Conservation (phyloP, 2,113 vertebrate genomes). For the Proterorhinus semilunaris region DNA sequence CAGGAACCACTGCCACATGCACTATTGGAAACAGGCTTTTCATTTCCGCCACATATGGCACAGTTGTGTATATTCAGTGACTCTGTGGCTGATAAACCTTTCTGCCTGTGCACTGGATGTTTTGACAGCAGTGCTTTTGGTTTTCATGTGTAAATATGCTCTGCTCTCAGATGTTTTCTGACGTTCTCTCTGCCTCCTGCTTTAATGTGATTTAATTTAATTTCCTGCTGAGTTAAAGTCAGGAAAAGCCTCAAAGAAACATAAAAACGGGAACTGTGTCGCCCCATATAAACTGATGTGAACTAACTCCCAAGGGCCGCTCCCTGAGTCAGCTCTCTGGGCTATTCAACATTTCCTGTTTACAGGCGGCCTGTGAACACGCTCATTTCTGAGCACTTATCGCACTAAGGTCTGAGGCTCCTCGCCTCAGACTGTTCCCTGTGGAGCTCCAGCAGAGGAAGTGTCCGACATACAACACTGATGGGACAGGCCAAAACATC, state of each 20-base stretch:
- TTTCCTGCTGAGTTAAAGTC: not conserved
- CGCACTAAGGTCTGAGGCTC: slow-evolving; percentile 34
- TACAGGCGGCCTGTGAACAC: slow-evolving; percentile 53
- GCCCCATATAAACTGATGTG: slow-evolving; percentile 11
- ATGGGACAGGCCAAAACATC: not conserved
- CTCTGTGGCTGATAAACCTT: slow-evolving; percentile 9
- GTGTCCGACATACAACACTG: not conserved
- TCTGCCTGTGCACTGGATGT: slow-evolving; percentile 24
- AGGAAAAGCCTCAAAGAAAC: slow-evolving; percentile 2
- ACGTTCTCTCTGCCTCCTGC: not conserved
- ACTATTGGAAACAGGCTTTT: slow-evolving; percentile 29
- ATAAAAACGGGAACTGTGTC: not conserved
- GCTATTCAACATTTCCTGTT: slow-evolving; percentile 77
- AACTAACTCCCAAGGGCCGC: slow-evolving; percentile 32
- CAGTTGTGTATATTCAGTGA: slow-evolving; percentile 33
- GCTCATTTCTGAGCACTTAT: slow-evolving; percentile 54
- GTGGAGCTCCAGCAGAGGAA: slow-evolving; percentile 39
- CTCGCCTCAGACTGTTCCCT: slow-evolving; percentile 30
- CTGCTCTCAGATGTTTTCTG: slow-evolving; percentile 3
- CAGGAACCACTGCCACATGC: slow-evolving; percentile 12
- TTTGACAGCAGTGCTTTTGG: slow-evolving; percentile 24
- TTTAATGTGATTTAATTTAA: not conserved
- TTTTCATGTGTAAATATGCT: slow-evolving; percentile 33
- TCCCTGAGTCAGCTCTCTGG: slow-evolving; percentile 51
- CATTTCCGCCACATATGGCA: slow-evolving; percentile 29